Evolutionary conservation across 2,797 vertebrate genomes (phyloP).

Genomic region (Ispidina lecontei): DNA sequence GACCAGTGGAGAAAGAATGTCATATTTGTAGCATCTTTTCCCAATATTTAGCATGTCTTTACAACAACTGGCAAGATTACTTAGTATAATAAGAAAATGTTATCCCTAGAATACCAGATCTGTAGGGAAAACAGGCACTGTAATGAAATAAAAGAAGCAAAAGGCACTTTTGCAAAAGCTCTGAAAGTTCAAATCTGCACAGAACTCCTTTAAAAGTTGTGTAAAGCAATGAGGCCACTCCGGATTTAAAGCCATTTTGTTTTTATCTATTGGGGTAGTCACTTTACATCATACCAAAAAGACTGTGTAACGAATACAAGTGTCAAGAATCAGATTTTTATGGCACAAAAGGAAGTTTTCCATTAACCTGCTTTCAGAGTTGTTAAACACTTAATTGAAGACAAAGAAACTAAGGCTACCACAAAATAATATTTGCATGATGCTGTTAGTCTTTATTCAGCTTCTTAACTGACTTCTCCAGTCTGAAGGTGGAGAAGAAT

Average conservation of each 20-base stretch:
- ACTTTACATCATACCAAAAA: conserved; percentile 70
- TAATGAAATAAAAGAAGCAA: background rate
- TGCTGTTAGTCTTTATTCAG: conserved; percentile 70
- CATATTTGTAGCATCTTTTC: background rate
- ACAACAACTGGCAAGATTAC: background rate
- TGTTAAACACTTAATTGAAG: conserved; percentile 51
- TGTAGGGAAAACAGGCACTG: background rate
- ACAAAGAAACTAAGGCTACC: conserved; percentile 70
- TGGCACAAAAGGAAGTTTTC: conserved; percentile 62
- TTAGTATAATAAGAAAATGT: background rate
- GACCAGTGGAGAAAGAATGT: background rate
- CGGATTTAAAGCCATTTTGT: conserved; percentile 50
- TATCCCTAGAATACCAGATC: background rate
- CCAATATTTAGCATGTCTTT: background rate
- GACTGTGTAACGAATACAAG: conserved; percentile 53
- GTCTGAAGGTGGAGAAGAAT: conserved; percentile 56
- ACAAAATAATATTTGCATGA: conserved; percentile 58
- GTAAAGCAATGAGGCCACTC: conserved; percentile 56
- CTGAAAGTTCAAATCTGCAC: background rate
- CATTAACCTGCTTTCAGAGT: conserved; percentile 54
- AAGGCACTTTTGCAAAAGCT: background rate
- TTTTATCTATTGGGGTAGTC: conserved; percentile 68
- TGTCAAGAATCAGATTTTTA: conserved; percentile 57
- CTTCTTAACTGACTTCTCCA: conserved; percentile 58
- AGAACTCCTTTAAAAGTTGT: background rate